Percentiles rank a stretch among this genome's conserved stretches.
Evolutionary conservation across 2,888 invertebrate species (phyloP).

Genomic region (Acleris literana): DNA sequence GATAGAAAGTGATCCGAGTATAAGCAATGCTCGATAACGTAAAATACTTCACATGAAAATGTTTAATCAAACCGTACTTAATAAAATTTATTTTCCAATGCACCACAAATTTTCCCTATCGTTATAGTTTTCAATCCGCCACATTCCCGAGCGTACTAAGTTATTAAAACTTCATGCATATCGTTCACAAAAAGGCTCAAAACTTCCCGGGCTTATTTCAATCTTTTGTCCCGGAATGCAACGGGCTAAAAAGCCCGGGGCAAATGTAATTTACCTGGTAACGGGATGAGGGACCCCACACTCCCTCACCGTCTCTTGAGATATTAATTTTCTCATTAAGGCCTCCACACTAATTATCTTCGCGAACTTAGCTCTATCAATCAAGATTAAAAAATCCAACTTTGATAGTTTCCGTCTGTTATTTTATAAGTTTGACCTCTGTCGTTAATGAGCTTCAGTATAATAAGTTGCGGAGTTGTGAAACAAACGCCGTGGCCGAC

Average conservation of each 20-base stretch:
- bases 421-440: slow-evolving; percentile 1
- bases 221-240: slow-evolving; percentile 33
- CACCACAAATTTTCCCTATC: not conserved
- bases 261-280: slow-evolving; percentile 30
- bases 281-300: slow-evolving; percentile 19
- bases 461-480: not conserved
- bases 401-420: slow-evolving; percentile 28
- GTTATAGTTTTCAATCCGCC: slow-evolving; percentile 16
- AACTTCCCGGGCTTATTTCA: slow-evolving; percentile 16
- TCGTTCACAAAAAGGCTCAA: slow-evolving; percentile 22
- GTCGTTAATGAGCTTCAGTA: not conserved
- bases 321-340: slow-evolving; percentile 43
- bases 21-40: no score
- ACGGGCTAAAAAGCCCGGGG: slow-evolving; percentile 20
- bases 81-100: no score
- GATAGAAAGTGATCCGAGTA: no score
- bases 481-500: not conserved
- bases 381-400: slow-evolving; percentile 27
- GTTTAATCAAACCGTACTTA: no score
- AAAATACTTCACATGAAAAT: no score
- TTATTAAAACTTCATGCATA: slow-evolving; percentile 30
- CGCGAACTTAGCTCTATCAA: slow-evolving; percentile 29
- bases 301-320: slow-evolving; percentile 26
- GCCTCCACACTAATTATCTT: slow-evolving; percentile 27
- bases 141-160: slow-evolving; percentile 16